phyloP scores from a whole-genome alignment of 2,113 vertebrate genomes.

The Solea solea region DNA sequence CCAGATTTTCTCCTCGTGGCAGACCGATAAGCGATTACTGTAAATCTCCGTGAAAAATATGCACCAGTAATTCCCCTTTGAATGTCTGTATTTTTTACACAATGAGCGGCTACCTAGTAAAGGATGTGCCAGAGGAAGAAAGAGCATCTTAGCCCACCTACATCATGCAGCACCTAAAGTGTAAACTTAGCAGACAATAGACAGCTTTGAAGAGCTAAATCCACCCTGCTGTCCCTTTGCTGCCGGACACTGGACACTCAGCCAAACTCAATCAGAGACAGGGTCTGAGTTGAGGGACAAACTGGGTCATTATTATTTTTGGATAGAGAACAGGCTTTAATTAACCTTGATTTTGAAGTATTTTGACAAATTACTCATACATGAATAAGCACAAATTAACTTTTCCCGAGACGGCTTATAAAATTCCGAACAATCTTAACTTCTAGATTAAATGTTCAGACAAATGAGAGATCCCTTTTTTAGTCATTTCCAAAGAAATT shows the following conservation, averaged over 20 bases:
- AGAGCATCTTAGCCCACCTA: conserved; percentile 43
- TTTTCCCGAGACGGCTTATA: no score
- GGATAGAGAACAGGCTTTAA: no score
- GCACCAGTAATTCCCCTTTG: conserved; percentile 63
- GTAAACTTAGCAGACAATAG: conserved; percentile 57
- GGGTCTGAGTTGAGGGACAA: no score
- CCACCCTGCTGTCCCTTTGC: conserved; percentile 25
- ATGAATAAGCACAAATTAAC: no score
- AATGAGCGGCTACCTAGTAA: conserved; percentile 51
- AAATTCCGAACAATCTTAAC: no score
- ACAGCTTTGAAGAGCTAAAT: conserved; percentile 34
- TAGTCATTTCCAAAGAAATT: no score
- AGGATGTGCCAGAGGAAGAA: conserved; percentile 52
- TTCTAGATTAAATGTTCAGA: no score
- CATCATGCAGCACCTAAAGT: conserved; percentile 49
- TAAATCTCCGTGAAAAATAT: conserved; percentile 75
- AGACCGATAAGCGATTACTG: conserved; percentile 69
- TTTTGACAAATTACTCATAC: no score
- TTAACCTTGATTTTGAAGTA: no score
- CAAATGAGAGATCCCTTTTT: no score
- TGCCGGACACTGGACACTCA: conserved; percentile 24
- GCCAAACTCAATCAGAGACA: no score
- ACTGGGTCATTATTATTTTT: no score
- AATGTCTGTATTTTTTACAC: conserved; percentile 67
- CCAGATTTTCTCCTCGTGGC: conserved; percentile 58